These are phyloP conservation scores for Drosophila ambigua DNA, from an alignment of 1,140 invertebrate species.

Conservation along the genomic window DNA sequence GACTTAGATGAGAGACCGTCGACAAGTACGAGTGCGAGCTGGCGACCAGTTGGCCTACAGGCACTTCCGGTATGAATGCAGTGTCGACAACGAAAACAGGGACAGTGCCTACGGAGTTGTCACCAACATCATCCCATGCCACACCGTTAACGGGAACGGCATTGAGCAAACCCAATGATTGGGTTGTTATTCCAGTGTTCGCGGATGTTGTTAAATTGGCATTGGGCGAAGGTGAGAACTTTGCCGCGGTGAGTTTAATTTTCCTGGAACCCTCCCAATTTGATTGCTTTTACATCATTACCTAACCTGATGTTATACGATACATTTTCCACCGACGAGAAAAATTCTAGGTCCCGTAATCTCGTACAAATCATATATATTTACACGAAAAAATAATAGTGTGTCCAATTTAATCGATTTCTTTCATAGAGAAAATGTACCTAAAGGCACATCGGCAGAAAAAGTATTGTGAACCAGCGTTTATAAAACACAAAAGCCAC, in stretches of 20 bases:
- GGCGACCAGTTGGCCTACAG: constrained; percentile 37
- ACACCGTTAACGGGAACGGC: constrained; percentile 28
- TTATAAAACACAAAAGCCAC: too few relatives aligned
- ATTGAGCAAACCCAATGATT: constrained; percentile 72
- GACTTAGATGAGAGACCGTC: constrained; percentile 48
- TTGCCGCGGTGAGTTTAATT: constrained; percentile 72
- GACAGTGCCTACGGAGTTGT: constrained; percentile 8
- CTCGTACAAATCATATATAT: too few relatives aligned
- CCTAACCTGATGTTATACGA: too few relatives aligned
- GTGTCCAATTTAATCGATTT: too few relatives aligned
- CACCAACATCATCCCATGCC: constrained; percentile 27
- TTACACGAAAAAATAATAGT: too few relatives aligned
- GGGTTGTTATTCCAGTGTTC: constrained; percentile 83
- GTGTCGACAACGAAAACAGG: constrained; percentile 15
- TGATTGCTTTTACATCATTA: too few relatives aligned
- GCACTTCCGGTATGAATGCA: constrained; percentile 57
- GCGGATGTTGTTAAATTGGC: constrained; percentile 83
- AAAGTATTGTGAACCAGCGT: too few relatives aligned
- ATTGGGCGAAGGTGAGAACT: constrained; percentile 75
- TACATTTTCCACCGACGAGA: too few relatives aligned
- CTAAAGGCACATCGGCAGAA: too few relatives aligned
- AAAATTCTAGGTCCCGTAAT: neutral
- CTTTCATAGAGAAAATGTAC: too few relatives aligned
- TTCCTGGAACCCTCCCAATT: neutral
- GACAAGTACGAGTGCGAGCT: constrained; percentile 20